Conservation (phyloP, 23 tunicate genomes). For the Clavelina lepadiformis region DNA sequence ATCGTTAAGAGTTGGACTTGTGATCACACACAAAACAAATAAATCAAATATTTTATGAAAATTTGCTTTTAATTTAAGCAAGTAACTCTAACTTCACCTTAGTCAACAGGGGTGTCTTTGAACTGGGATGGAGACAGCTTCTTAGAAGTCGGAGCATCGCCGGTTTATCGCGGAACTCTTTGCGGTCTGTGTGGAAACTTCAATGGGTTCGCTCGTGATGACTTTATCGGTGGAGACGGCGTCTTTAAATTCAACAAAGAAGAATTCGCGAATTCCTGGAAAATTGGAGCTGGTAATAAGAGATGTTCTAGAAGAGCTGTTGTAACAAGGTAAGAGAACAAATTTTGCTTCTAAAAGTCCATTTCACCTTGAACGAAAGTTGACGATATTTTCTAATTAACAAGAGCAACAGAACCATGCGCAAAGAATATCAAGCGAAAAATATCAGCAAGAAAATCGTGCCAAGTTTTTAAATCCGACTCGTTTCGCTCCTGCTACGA, state of each 20-base stretch:
- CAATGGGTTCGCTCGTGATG: constrained; percentile 80
- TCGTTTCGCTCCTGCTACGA: constrained; percentile 41
- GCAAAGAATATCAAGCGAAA: constrained; percentile 20
- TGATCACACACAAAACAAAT: too few relatives aligned
- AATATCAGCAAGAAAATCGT: constrained; percentile 29
- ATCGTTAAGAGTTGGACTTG: too few relatives aligned
- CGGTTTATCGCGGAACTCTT: constrained; percentile 15
- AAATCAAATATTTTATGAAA: too few relatives aligned
- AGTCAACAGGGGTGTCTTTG: constrained; percentile 51
- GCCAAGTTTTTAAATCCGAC: constrained; percentile 48
- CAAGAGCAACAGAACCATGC: constrained; percentile 65
- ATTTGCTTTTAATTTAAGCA: too few relatives aligned
- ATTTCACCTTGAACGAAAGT: not conserved
- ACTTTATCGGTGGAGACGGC: constrained; percentile 83
- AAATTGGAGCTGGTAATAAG: constrained; percentile 7
- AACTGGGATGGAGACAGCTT: constrained; percentile 94
- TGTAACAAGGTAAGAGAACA: constrained; percentile 1
- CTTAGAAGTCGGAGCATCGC: constrained; percentile 62
- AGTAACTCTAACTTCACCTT: too few relatives aligned
- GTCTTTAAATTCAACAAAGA: constrained; percentile 45
- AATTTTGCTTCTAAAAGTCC: not conserved
- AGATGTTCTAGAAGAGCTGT: constrained; percentile 9
- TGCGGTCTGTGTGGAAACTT: constrained; percentile 94
- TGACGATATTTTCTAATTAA: not conserved
- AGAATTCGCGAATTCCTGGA: constrained; percentile 83